phyloP scores from a whole-genome alignment of 1,140 invertebrate species.

The Dendroctonus ponderosae region DNA sequence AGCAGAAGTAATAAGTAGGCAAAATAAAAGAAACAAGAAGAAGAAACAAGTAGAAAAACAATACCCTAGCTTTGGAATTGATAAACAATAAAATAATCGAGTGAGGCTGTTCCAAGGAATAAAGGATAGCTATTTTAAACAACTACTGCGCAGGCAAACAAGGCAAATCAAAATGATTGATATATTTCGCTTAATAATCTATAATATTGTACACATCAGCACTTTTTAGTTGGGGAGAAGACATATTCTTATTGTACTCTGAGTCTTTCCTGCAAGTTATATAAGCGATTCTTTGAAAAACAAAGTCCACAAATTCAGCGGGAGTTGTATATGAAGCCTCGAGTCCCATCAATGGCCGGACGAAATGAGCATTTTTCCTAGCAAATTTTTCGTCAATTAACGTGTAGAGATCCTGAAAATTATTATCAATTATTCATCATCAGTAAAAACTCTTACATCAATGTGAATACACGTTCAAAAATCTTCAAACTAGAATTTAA shows the following conservation, averaged over 20 bases:
- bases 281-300: constrained; percentile 4
- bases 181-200: not conserved
- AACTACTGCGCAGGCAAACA: no score
- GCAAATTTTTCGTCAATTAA: constrained; percentile 1
- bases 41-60: no score
- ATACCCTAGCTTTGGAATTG: no score
- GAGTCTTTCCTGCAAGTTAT: not conserved
- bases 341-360: not conserved
- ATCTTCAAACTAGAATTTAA: not conserved
- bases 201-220: constrained; percentile 1
- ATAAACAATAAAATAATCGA: no score
- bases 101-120: no score
- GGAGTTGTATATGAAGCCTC: not conserved
- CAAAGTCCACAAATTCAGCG: constrained; percentile 1
- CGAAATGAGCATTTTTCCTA: not conserved
- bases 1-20: no score
- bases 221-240: not conserved
- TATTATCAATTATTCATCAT: no score
- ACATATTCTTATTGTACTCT: not conserved
- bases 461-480: no score
- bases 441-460: no score
- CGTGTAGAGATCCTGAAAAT: constrained; percentile 7
- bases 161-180: no score
- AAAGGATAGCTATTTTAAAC: no score
- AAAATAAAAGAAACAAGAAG: no score